Conservation (phyloP, 2,797 vertebrate genomes). For the Nothura maculosa region DNA sequence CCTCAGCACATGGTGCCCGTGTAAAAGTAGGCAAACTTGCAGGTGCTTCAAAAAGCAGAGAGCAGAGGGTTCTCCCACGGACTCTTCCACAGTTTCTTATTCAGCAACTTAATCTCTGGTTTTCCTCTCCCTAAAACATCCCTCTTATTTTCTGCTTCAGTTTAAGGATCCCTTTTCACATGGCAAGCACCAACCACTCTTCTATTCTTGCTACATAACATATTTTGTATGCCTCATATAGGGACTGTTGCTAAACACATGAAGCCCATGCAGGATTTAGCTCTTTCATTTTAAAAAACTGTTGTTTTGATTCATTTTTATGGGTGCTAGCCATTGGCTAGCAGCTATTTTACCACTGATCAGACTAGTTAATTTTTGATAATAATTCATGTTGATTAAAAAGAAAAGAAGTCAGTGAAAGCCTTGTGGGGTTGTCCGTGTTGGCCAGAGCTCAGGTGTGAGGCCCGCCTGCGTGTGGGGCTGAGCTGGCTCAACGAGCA, state of each 20-base stretch:
- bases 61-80: not conserved
- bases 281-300: not conserved
- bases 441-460: not conserved
- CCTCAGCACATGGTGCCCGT: conserved; percentile 14
- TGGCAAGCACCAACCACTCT: not conserved
- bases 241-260: not conserved
- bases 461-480: not conserved
- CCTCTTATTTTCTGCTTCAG: not conserved
- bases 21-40: not conserved
- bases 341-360: not conserved
- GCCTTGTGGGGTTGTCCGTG: not conserved
- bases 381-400: accelerated
- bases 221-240: not conserved
- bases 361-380: not conserved
- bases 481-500: not conserved
- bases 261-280: not conserved
- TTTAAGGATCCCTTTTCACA: not conserved
- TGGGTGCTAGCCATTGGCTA: not conserved
- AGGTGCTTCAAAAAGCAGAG: not conserved
- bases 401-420: not conserved
- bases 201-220: not conserved
- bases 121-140: not conserved
- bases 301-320: not conserved
- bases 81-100: not conserved
- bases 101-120: not conserved